Base-by-base conservation (phyloP, 2,888 invertebrate species). In the Eupeodes luniger region DNA sequence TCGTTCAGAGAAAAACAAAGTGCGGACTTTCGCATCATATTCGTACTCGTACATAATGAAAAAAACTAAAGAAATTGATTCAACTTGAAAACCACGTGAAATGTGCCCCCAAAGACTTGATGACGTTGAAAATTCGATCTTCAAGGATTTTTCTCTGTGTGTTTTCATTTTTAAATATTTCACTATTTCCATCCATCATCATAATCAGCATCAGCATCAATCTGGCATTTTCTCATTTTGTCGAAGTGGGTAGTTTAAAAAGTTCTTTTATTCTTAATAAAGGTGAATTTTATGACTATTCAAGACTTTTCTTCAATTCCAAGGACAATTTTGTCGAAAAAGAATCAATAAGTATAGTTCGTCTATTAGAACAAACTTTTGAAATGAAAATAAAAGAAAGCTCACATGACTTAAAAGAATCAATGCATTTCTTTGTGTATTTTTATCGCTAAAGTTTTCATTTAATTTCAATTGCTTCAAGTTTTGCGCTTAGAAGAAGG, bases 61-160 rank as follows among this genome's bases (percentile, higher is more conserved):
- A 84, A 84, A 67, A 81, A 4, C 81, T 77, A 74, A 72, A 67
- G 87, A 88, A 88, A 81, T 88, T 59, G 59, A n/a, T 40, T 55
- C 19, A 55, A 70, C 53, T 80, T 72, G 74, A 84, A 82, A 49
- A 47, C 44, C 74, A 9, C 9, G 40, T 9, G 36, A 70, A 77
- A 76, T 81, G 67, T 62, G 76, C 66, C 72, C 78, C 86, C 47
- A 49, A 78, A 81, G 85, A 69, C 79, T 79, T 16, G 61, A 57
- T 61, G 62, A 77, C 78, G 70, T 57, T 16, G 44, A 62, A 86
- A 70, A 40, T 40, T 5, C 69, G 69, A 82, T 82, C 62, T 79
- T 76, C 55, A 79, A 69, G 67, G 74, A 12, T 49, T 88, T 66
- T 75, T 47, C 47, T 16, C 59, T 40, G 2, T 49, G 4, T 27